These are phyloP conservation scores for Thera britannica DNA, from an alignment of 2,888 invertebrate species.

Conservation along the genomic window DNA sequence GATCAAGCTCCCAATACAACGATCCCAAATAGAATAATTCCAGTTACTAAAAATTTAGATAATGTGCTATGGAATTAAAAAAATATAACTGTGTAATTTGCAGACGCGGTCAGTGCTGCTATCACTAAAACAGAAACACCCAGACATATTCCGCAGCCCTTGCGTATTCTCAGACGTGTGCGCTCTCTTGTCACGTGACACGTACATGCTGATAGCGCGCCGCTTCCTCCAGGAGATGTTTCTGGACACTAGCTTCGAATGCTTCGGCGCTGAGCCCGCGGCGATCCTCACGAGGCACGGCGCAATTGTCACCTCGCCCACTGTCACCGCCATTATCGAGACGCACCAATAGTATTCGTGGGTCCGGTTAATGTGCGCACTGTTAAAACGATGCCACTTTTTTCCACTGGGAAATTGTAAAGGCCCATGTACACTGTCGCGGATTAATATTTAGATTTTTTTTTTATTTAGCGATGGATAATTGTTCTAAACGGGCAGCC, in stretches of 20 bases:
- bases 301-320: constrained; percentile 34
- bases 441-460: too few relatives aligned
- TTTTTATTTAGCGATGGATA: too few relatives aligned
- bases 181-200: constrained; percentile 90
- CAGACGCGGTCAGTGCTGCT: constrained; percentile 93
- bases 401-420: too few relatives aligned
- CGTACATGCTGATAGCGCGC: constrained; percentile 92
- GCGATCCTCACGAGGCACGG: constrained; percentile 71
- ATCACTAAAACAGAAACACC: constrained; percentile 89
- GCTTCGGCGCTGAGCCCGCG: constrained; percentile 81
- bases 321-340: constrained; percentile 23
- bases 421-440: too few relatives aligned
- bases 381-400: too few relatives aligned
- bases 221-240: constrained; percentile 97
- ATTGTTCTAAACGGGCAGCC: too few relatives aligned
- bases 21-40: too few relatives aligned
- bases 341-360: constrained; percentile 27
- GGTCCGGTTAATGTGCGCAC: too few relatives aligned
- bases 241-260: constrained; percentile 91
- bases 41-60: too few relatives aligned
- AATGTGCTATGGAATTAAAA: too few relatives aligned
- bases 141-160: constrained; percentile 91
- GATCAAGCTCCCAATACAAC: too few relatives aligned
- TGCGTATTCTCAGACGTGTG: constrained; percentile 97
- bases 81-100: constrained; percentile 29